Base-by-base conservation (phyloP, 2,888 invertebrate genomes). In the Eilema caniola region DNA sequence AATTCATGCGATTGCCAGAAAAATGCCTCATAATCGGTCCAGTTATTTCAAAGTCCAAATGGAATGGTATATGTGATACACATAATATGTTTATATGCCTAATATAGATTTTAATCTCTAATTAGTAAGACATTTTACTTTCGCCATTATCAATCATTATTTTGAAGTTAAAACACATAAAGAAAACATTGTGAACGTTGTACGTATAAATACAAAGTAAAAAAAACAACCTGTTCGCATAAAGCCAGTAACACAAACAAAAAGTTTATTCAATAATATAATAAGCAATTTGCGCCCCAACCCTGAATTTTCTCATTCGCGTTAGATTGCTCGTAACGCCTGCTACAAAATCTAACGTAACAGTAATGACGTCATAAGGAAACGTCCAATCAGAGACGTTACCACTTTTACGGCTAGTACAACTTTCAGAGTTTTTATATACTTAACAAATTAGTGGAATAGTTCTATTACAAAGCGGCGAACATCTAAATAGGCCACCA, bases 331-430 rank as follows among this genome's bases (percentile, higher is more conserved):
- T 81, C 77, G 77, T 77, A 81, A 80, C 81, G 72, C 63, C 67
- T 65, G 77, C 75, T 76, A 79, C 81, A 78, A 77, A 79, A 73
- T 81, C 78, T 75, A 79, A 81, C 78, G 79, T 81, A 76, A 81
- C 80, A 68, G 81, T 81, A 81, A 81, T 82, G 82, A 79, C 81
- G 79, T 82, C 81, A 80, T 78, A 78, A 78, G 80, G 76, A 74
- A 76, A 78, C 80, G 78, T 75, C 75, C 82, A 82, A 81, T 81
- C 78, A 78, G 76, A 78, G 76, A 80, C 62, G 61, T 72, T 77
- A 70, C 71, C 67, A 66, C 41, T 70, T 81, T 81, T 76, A 81
- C 67, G 65, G 73, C 69, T 71, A 67, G 68, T 67, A 73, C 74
- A 78, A 73, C 64, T 72, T 81, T 76, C 68, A 74, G 70, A 64